Conservation (phyloP, 2,797 vertebrate species). For the Leptatherina wallacei region DNA sequence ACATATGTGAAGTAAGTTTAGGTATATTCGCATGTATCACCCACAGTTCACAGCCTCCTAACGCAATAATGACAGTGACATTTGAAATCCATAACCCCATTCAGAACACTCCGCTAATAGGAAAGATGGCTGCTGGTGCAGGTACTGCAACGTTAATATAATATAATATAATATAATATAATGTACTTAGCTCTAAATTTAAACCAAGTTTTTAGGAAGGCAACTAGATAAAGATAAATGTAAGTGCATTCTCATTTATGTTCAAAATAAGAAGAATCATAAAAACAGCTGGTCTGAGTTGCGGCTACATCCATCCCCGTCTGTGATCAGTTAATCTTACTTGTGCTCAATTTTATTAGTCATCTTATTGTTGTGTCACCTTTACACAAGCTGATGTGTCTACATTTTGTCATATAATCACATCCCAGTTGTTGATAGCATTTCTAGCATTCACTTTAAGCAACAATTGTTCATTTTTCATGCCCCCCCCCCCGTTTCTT, state of each 20-base stretch:
- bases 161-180: too few species aligned
- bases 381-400: not conserved
- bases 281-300: not conserved
- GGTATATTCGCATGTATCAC: not conserved
- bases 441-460: not conserved
- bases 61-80: not conserved
- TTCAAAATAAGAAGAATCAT: not conserved
- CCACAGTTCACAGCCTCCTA: not conserved
- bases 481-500: conserved; percentile 1
- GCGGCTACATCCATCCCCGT: not conserved
- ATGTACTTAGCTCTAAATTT: too few species aligned
- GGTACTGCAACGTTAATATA: too few species aligned
- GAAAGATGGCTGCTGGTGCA: not conserved
- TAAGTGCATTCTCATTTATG: not conserved
- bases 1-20: not conserved
- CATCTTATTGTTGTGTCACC: too few species aligned
- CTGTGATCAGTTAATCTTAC: not conserved
- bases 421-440: not conserved
- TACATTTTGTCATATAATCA: conserved; percentile 1
- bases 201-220: not conserved
- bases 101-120: not conserved
- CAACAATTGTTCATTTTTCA: not conserved
- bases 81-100: not conserved
- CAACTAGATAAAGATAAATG: not conserved
- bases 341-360: not conserved